Evolutionary conservation across 2,113 vertebrate genomes (phyloP).

Genomic region (Leptobrachium leishanense): DNA sequence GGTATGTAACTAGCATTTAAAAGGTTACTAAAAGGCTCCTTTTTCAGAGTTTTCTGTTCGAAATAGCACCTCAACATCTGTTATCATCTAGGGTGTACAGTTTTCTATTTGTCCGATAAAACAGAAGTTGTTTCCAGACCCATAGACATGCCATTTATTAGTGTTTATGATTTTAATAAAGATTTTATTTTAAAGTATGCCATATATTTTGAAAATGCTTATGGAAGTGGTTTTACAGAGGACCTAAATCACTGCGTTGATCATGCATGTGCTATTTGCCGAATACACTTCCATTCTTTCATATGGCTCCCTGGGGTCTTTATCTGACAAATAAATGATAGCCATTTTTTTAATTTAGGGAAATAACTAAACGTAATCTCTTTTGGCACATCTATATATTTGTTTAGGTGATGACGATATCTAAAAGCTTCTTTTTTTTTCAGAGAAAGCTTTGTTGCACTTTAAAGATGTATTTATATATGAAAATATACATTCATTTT

Average conservation of each 20-base stretch:
- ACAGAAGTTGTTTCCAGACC: neutral
- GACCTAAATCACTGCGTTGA: conserved; percentile 16
- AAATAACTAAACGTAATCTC: conserved; percentile 15
- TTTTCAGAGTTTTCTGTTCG: neutral
- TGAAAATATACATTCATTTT: neutral
- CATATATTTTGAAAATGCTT: conserved; percentile 36
- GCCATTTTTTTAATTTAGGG: conserved; percentile 38
- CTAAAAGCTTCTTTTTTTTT: neutral
- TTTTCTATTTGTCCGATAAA: neutral
- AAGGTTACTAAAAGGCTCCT: too few relatives aligned
- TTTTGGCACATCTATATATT: conserved; percentile 18
- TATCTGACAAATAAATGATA: conserved; percentile 31
- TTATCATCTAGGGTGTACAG: neutral
- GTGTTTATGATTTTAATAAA: conserved; percentile 40
- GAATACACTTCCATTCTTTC: conserved; percentile 10
- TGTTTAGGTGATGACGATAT: neutral
- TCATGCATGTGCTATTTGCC: neutral
- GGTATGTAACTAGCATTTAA: too few relatives aligned
- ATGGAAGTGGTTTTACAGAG: conserved; percentile 15
- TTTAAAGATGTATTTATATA: neutral
- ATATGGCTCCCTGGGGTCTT: conserved; percentile 24
- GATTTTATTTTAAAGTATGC: conserved; percentile 27
- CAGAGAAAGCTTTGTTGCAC: neutral
- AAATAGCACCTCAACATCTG: neutral
- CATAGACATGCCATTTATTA: conserved; percentile 15